Conservation (phyloP, 2,797 vertebrate species). For the Heteromormyrus szaboi region DNA sequence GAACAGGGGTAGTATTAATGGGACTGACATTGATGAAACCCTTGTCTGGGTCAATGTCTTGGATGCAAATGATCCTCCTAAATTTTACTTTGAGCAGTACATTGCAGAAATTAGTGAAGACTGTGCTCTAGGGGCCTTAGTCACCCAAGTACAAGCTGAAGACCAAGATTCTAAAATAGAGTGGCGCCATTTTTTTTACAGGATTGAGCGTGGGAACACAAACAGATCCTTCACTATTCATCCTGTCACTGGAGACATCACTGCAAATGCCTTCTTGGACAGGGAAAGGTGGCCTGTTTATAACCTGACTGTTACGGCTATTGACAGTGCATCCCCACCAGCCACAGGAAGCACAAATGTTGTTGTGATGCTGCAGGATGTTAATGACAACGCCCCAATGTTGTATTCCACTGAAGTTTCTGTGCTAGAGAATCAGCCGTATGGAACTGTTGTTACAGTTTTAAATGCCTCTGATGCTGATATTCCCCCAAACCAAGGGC, state of each 20-base stretch:
- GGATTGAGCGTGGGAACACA: constrained; percentile 55
- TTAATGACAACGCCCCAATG: constrained; percentile 64
- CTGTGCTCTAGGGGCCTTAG: constrained; percentile 42
- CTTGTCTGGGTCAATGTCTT: constrained; percentile 55
- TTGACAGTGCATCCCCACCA: constrained; percentile 58
- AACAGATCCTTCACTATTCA: constrained; percentile 58
- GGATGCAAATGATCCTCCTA: constrained; percentile 59
- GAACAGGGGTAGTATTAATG: constrained; percentile 60
- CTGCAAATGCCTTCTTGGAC: constrained; percentile 56
- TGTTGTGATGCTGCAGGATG: constrained; percentile 51
- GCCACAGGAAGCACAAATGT: constrained; percentile 58
- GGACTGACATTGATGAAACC: constrained; percentile 56
- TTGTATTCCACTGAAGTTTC: constrained; percentile 48
- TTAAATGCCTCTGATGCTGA: constrained; percentile 61
- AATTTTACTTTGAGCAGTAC: constrained; percentile 48
- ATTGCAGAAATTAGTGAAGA: constrained; percentile 50
- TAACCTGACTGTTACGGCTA: constrained; percentile 60
- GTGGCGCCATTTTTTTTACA: constrained; percentile 58
- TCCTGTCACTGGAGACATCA: constrained; percentile 55
- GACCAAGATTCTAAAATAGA: constrained; percentile 57
- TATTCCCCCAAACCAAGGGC: constrained; percentile 60
- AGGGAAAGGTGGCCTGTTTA: constrained; percentile 61
- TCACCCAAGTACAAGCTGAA: constrained; percentile 52
- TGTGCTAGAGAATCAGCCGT: constrained; percentile 63
- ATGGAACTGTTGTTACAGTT: constrained; percentile 52